Evolutionary conservation across 2,797 vertebrate genomes (phyloP), one percentile per base, ranked within the genome.

Genomic region (Champsocephalus esox): DNA sequence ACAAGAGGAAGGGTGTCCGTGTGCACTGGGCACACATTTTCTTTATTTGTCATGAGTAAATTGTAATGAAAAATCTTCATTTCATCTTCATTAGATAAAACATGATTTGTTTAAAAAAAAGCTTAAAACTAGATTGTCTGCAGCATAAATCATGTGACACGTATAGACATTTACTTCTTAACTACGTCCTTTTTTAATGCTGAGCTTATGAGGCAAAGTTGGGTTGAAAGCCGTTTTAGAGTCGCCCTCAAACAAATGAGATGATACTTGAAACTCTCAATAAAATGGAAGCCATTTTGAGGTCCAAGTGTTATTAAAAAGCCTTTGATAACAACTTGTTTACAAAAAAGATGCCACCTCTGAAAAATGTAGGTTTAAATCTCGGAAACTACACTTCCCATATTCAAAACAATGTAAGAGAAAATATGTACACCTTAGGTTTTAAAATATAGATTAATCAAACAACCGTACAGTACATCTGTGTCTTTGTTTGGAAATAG

Each of bases 151-250:
- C 60, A 24, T 28, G 28, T 38, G 41, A 19, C 49, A 59, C 28
- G 28, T 28, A 4, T 28, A 28, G 38, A 61, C 60, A 5, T 48
- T 32, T 48, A 70, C 58, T 50, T 67, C 52, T 38, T 38, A 38
- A 38, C 34, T 14, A 11, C 45, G n/a, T 59, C 45, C 64, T 41
- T 54, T 64, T 49, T 62, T 52, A 58, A 19, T 9, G n/a, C 46
- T 12, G 19, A 50, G 56, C 68, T 68, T 32, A 71, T 55, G 68
- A 38, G 34, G 34, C 34, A 38, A 28, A 38, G 62, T 65, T 69
- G 17, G 12, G 3, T 72, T 61, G 6, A 38, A n/a, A 49, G 32
- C 12, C 3, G 38, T 54, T 49, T 63, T 28, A 45, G 5, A 56
- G 17, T 43, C 6, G 9, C 32, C 19, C 9, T 63, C 10, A 10